A percentile compares a stretch with the other conserved stretches of the same genome.
Conservation (phyloP, 2,797 vertebrate species). For the Chiroxiphia lanceolata region DNA sequence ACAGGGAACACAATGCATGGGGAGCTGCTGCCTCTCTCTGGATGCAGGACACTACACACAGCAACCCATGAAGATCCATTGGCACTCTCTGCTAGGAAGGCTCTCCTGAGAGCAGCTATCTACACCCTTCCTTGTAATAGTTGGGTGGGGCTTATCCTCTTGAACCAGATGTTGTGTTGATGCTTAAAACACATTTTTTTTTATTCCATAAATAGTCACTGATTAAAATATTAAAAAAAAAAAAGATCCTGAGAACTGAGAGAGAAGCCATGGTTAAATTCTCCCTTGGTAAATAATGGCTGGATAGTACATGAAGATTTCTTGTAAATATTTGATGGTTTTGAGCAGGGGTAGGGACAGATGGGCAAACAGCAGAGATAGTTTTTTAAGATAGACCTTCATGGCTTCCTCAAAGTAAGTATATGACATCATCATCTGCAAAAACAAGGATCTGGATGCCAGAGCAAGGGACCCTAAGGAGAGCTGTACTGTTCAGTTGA, state of each 20-base stretch:
- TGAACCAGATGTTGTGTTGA: background rate
- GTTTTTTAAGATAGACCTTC: background rate
- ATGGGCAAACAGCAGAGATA: background rate
- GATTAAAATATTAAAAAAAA: background rate
- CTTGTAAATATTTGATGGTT: background rate
- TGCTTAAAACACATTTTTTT: background rate
- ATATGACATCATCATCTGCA: background rate
- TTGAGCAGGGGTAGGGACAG: background rate
- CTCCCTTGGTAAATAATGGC: background rate
- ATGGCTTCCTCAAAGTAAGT: background rate
- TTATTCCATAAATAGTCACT: background rate
- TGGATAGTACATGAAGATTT: background rate
- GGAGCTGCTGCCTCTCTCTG: conserved; percentile 46
- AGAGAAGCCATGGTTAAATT: background rate
- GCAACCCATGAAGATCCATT: background rate
- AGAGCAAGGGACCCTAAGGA: background rate
- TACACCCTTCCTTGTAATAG: background rate
- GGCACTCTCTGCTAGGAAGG: background rate
- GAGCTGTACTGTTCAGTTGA: background rate
- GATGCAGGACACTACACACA: background rate
- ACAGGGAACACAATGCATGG: background rate
- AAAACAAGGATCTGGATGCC: background rate
- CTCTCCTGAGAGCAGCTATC: background rate
- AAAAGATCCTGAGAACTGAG: background rate
- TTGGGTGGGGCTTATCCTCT: background rate